Conservation (phyloP, 2,888 invertebrate species). For the Pollenia angustigena region DNA sequence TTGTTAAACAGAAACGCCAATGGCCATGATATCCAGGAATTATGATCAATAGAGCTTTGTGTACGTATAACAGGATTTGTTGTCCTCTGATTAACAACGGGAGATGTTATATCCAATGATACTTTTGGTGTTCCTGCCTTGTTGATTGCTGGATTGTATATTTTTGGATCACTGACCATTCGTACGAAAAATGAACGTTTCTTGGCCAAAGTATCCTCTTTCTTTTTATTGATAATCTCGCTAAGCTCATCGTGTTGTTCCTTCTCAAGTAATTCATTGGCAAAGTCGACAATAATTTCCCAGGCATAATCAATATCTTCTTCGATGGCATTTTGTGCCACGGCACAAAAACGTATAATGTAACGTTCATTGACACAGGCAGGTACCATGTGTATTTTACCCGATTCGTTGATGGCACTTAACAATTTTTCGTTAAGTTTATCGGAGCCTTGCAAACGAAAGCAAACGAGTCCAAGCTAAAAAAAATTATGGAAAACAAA, state of each 20-base stretch:
- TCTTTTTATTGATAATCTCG: slow-evolving; percentile 89
- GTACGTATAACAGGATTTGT: slow-evolving; percentile 83
- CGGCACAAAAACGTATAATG: slow-evolving; percentile 97
- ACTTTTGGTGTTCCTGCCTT: slow-evolving; percentile 88
- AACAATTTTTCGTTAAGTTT: slow-evolving; percentile 95
- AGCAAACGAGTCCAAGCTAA: slow-evolving; percentile 95
- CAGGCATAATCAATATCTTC: slow-evolving; percentile 94
- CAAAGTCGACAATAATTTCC: slow-evolving; percentile 92
- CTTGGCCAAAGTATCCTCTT: slow-evolving; percentile 92
- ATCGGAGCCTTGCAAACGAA: slow-evolving; percentile 91
- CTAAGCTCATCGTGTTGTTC: slow-evolving; percentile 88
- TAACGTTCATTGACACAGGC: slow-evolving; percentile 95
- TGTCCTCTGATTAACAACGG: slow-evolving; percentile 78
- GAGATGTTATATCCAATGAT: slow-evolving; percentile 82
- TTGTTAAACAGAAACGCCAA: slow-evolving; percentile 93
- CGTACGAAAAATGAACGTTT: slow-evolving; percentile 98
- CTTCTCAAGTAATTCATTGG: slow-evolving; percentile 91
- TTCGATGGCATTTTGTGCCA: slow-evolving; percentile 94
- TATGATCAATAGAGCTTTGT: slow-evolving; percentile 85
- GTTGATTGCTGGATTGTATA: slow-evolving; percentile 96
- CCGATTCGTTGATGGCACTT: slow-evolving; percentile 96
- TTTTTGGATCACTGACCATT: slow-evolving; percentile 98
- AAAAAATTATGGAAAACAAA: not conserved
- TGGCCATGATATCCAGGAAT: slow-evolving; percentile 96
- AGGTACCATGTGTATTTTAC: slow-evolving; percentile 98